Evolutionary conservation across 2,797 vertebrate species (phyloP).

Genomic region (Sarcoramphus papa): DNA sequence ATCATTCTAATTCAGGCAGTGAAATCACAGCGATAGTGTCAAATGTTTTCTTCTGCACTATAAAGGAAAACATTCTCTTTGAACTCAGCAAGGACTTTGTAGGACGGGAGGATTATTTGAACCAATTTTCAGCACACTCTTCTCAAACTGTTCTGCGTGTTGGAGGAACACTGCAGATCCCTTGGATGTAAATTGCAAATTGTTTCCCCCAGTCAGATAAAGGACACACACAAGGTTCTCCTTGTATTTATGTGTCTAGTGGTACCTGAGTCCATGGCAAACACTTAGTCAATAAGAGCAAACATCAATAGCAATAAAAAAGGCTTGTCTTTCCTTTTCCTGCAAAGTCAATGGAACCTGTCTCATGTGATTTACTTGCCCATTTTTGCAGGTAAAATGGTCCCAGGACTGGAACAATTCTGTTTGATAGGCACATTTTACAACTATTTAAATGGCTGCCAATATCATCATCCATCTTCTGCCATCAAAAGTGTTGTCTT

Average conservation of each 20-base stretch:
- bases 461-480: slow-evolving; percentile 17
- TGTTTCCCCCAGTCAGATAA: slow-evolving; percentile 51
- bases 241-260: slow-evolving; percentile 59
- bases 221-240: slow-evolving; percentile 55
- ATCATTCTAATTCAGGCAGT: not conserved
- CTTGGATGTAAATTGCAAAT: slow-evolving; percentile 51
- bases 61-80: slow-evolving; percentile 47
- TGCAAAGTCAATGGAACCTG: slow-evolving; percentile 64
- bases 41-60: slow-evolving; percentile 35
- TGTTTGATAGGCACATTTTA: slow-evolving; percentile 49
- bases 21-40: slow-evolving; percentile 18
- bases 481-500: not conserved
- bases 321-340: slow-evolving; percentile 51
- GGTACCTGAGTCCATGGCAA: slow-evolving; percentile 31
- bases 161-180: slow-evolving; percentile 17
- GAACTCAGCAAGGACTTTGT: slow-evolving; percentile 51
- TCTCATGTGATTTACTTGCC: slow-evolving; percentile 59
- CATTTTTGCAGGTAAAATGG: slow-evolving; percentile 37
- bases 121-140: slow-evolving; percentile 23
- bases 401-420: slow-evolving; percentile 30
- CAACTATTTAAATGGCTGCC: slow-evolving; percentile 45
- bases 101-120: slow-evolving; percentile 43
- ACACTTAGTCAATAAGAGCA: slow-evolving; percentile 66
- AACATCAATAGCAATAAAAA: slow-evolving; percentile 70
- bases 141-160: not conserved